A percentile compares a stretch with the other conserved stretches of the same genome.
phyloP scores from a whole-genome alignment of 1,140 invertebrate genomes.

The Diploscapter pachys region DNA sequence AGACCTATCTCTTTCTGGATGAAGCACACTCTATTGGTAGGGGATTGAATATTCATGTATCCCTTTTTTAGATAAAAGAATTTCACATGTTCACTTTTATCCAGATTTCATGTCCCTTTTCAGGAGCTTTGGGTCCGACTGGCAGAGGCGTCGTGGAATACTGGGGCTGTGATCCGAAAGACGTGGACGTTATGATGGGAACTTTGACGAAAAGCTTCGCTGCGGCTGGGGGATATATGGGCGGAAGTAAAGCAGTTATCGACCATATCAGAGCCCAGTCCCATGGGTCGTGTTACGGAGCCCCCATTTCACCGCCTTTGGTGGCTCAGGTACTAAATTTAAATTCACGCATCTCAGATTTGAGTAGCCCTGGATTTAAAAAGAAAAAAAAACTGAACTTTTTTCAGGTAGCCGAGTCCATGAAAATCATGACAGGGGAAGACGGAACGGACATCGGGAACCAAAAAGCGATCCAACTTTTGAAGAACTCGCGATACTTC shows the following conservation, averaged over 20 bases:
- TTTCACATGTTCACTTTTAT: no score
- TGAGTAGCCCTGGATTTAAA: no score
- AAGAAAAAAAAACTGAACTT: no score
- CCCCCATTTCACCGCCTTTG: conserved; percentile 61
- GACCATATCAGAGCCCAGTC: conserved; percentile 59
- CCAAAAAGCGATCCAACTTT: conserved; percentile 33
- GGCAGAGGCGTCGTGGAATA: conserved; percentile 65
- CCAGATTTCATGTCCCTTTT: neutral
- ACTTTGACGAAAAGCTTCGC: conserved; percentile 66
- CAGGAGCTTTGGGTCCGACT: conserved; percentile 61
- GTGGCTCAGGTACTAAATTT: conserved; percentile 55
- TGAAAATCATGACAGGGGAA: conserved; percentile 61
- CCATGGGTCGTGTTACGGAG: conserved; percentile 61
- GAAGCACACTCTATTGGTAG: conserved; percentile 64
- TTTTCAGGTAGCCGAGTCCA: conserved; percentile 21
- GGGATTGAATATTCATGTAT: neutral
- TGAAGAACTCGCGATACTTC: conserved; percentile 44
- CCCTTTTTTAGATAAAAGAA: neutral
- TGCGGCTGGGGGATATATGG: conserved; percentile 65
- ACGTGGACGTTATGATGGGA: conserved; percentile 66
- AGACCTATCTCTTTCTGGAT: conserved; percentile 64
- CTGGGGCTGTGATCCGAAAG: conserved; percentile 61
- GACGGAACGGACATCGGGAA: conserved; percentile 60
- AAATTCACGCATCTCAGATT: no score
- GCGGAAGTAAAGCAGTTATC: conserved; percentile 61